Conservation (phyloP, 2,888 invertebrate species). For the Spodoptera littoralis region DNA sequence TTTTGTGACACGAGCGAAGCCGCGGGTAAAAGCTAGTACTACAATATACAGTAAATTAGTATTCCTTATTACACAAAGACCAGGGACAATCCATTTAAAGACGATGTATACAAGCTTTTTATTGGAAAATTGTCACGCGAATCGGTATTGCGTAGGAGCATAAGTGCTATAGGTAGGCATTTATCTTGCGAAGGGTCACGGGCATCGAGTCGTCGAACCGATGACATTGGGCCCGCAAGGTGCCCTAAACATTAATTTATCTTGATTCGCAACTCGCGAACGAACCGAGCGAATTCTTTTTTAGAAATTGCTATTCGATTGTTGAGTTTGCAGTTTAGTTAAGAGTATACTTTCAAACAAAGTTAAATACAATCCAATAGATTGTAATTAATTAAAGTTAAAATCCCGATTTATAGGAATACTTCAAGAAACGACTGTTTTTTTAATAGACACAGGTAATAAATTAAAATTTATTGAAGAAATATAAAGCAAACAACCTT, state of each 20-base stretch:
- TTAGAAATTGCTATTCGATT: slow-evolving; percentile 17
- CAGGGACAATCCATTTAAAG: slow-evolving; percentile 22
- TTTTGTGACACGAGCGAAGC: no score
- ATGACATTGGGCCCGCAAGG: slow-evolving; percentile 64
- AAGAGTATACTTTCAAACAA: no score
- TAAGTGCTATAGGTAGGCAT: slow-evolving; percentile 40
- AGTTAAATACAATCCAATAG: no score
- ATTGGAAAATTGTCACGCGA: slow-evolving; percentile 49
- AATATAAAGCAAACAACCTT: slow-evolving; percentile 13
- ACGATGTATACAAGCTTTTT: slow-evolving; percentile 27
- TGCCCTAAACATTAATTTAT: slow-evolving; percentile 61
- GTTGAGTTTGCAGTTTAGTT: neutral
- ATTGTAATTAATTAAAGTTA: no score
- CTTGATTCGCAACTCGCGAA: slow-evolving; percentile 33
- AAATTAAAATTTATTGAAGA: slow-evolving; percentile 2
- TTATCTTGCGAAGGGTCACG: slow-evolving; percentile 60
- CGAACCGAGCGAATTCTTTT: slow-evolving; percentile 29
- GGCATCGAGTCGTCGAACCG: slow-evolving; percentile 62
- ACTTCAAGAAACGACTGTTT: no score
- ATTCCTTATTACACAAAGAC: slow-evolving; percentile 6
- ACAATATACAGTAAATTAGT: neutral
- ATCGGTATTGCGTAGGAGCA: slow-evolving; percentile 47
- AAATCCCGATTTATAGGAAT: no score
- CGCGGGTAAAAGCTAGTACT: no score
- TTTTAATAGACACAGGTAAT: no score